A percentile compares a stretch with the other conserved stretches of the same genome.
These are phyloP conservation scores for Ptychoptera contaminata DNA, from an alignment of 2,888 invertebrate species.

Conservation along the genomic window DNA sequence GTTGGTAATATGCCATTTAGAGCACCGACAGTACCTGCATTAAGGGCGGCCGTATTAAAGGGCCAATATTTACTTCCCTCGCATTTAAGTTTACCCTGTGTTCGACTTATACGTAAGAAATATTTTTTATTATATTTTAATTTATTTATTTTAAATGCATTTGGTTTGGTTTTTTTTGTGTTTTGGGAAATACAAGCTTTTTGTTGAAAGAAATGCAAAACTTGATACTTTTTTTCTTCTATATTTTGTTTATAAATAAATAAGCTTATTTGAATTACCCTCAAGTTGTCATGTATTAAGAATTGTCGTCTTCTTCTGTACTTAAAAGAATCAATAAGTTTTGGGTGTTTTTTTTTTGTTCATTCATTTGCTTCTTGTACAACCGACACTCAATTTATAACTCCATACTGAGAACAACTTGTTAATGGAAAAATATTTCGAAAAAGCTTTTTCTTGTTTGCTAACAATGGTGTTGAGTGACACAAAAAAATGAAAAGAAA, in stretches of 20 bases:
- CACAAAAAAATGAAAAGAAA: too few relatives aligned
- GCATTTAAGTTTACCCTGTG: constrained; percentile 34
- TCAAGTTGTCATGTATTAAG: background rate
- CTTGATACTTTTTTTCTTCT: too few relatives aligned
- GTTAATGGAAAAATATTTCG: too few relatives aligned
- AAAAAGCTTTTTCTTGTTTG: background rate
- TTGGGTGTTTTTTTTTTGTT: too few relatives aligned
- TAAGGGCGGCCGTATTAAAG: constrained; percentile 50
- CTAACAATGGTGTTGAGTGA: too few relatives aligned
- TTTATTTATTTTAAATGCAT: background rate
- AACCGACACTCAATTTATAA: too few relatives aligned
- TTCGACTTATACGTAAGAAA: constrained; percentile 34
- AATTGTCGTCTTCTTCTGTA: background rate
- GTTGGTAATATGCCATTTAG: constrained; percentile 68
- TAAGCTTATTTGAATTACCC: background rate
- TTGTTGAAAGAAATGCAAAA: too few relatives aligned
- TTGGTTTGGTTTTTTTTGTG: too few relatives aligned
- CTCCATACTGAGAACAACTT: background rate
- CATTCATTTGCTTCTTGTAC: too few relatives aligned
- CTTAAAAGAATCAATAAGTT: too few relatives aligned
- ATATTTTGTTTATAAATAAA: too few relatives aligned
- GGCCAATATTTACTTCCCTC: constrained; percentile 42
- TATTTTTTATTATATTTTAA: background rate
- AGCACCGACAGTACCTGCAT: constrained; percentile 54
- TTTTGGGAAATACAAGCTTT: too few relatives aligned